phyloP scores from a whole-genome alignment of 2,797 vertebrate genomes.

The Typhlichthys eigenmanni region DNA sequence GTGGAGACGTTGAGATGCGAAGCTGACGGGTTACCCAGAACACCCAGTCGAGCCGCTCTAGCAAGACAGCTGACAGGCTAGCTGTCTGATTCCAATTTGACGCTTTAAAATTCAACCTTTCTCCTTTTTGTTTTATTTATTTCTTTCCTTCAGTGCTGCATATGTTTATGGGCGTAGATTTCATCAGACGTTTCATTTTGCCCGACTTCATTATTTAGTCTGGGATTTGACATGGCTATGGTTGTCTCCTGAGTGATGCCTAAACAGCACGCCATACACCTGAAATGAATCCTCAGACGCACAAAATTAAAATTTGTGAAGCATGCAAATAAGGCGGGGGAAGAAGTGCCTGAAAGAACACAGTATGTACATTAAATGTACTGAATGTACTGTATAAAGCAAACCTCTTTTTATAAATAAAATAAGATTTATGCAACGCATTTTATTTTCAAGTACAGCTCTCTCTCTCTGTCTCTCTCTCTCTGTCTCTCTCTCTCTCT shows the following conservation, averaged over 20 bases:
- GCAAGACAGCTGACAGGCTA: conserved; percentile 46
- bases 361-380: too few relatives aligned
- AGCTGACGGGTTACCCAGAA: conserved; percentile 54
- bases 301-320: conserved; percentile 27
- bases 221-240: conserved; percentile 45
- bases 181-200: conserved; percentile 66
- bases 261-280: conserved; percentile 33
- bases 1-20: conserved; percentile 30
- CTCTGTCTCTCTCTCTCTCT: not conserved
- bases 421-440: not conserved
- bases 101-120: conserved; percentile 52
- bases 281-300: conserved; percentile 25
- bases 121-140: conserved; percentile 17
- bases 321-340: conserved; percentile 13
- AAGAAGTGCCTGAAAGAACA: conserved; percentile 5
- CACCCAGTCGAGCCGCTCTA: conserved; percentile 33
- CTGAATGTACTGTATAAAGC: not conserved
- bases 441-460: not conserved
- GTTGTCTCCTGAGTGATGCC: conserved; percentile 33
- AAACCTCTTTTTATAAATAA: conserved; percentile 18
- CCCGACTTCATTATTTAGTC: conserved; percentile 54
- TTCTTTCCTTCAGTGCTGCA: conserved; percentile 36
- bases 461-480: not conserved
- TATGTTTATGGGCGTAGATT: conserved; percentile 62
- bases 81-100: conserved; percentile 58